Evolutionary conservation across 2,797 vertebrate genomes (phyloP).

Genomic region (Acipenser ruthenus): DNA sequence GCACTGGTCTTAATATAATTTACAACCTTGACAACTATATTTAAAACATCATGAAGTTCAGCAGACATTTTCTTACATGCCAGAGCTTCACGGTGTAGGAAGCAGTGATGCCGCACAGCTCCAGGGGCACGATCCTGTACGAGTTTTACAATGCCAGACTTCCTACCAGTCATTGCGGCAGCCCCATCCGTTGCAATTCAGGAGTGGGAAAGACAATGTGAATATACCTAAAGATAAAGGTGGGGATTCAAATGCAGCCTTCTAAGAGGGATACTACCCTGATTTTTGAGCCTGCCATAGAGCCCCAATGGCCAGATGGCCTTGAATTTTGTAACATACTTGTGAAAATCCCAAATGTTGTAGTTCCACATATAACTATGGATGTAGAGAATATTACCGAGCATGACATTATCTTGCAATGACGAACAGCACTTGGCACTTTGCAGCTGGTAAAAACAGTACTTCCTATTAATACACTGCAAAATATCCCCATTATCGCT

Average conservation of each 20-base stretch:
- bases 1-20: too few species aligned
- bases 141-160: too few species aligned
- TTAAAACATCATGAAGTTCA: too few species aligned
- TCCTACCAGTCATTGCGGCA: too few species aligned
- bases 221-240: background rate
- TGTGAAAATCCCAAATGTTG: background rate
- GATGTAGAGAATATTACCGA: slow-evolving; percentile 16
- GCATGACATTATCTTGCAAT: slow-evolving; percentile 16
- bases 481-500: too few species aligned
- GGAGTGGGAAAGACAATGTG: background rate
- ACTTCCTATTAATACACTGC: background rate
- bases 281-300: slow-evolving; percentile 18
- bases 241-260: background rate
- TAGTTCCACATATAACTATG: background rate
- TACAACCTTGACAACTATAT: too few species aligned
- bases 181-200: background rate
- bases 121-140: too few species aligned
- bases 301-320: slow-evolving; percentile 21
- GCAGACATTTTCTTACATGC: too few species aligned
- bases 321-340: slow-evolving; percentile 12
- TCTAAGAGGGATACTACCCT: slow-evolving; percentile 14
- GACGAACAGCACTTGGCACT: slow-evolving; percentile 10
- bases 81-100: too few species aligned
- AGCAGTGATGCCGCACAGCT: too few species aligned
- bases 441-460: slow-evolving; percentile 10